Base-by-base conservation (phyloP, 2,797 vertebrate genomes). In the Gallirallus australis region DNA sequence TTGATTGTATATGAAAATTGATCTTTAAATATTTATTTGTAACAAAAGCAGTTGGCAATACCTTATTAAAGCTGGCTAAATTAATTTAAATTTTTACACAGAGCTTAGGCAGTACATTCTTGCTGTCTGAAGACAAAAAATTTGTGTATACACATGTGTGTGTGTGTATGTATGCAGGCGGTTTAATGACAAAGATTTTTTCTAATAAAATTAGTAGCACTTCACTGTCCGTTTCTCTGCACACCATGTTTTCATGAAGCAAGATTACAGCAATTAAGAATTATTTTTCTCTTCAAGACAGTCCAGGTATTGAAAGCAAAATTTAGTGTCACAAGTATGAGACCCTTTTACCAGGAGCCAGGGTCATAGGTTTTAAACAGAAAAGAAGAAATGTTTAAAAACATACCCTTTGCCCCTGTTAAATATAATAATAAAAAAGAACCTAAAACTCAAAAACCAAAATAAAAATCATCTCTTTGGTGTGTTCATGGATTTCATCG, bases 11-110 rank as follows among this genome's bases (percentile, higher is more conserved):
- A 63, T 57, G 56, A 94, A 91, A 97, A 90, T 53, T 77, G 83
- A 90, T 78, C 63, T 91, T 95, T 94, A 97, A 90, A 96, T 87
- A 75, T 86, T 88, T 95, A 91, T 96, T 95, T 90, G 65, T 87
- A 96, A 96, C 79, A 93, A 96, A 96, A 95, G 48, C 65, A 81
- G 65, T 79, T 89, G 71, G 63, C 72, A 93, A 95, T 96, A 94
- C 31, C 69, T 95, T 97, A 96, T 86, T 94, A 94, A 96, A 88
- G 13, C 40, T 89, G 66, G 71, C 27, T 91, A 96, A 96, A 96
- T 96, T 96, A 93, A 95, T 96, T 97, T 88, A 64, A 72, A 91
- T 91, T 94, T 6, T 79, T 89, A n/a, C 5, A 4, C 5, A 47
- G 27, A 20, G 45, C 48, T 88, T 72, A 77, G 30, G n/a, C 39